Conservation (phyloP, 2,113 vertebrate species). For the Chroicocephalus ridibundus region DNA sequence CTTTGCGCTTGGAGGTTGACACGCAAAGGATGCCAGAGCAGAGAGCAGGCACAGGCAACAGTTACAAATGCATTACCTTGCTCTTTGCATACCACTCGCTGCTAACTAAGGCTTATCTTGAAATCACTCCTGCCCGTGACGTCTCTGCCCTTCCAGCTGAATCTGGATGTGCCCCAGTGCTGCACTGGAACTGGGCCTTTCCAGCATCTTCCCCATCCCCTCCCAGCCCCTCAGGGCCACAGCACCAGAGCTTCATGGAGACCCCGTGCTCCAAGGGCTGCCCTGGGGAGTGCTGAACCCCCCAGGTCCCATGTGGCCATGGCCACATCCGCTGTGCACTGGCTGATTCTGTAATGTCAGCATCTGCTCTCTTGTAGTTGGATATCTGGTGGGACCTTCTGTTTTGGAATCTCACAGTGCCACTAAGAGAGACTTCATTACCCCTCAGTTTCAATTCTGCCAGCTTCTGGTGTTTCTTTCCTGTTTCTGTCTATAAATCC, state of each 20-base stretch:
- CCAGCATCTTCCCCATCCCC: neutral
- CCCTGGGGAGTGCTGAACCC: neutral
- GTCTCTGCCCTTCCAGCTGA: neutral
- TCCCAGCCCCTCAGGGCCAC: neutral
- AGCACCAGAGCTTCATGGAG: neutral
- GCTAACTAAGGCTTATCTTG: neutral
- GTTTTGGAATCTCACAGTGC: neutral
- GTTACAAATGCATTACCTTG: neutral
- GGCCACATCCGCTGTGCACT: neutral
- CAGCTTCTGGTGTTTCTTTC: neutral
- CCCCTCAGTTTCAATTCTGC: neutral
- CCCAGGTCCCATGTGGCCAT: fast-evolving
- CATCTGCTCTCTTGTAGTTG: neutral
- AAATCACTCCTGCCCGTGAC: neutral
- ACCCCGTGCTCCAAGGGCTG: neutral
- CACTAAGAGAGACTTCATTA: neutral
- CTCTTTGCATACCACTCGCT: neutral
- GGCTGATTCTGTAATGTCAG: neutral
- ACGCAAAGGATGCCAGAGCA: neutral
- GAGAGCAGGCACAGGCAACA: neutral
- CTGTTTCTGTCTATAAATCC: neutral
- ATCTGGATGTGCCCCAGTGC: fast-evolving
- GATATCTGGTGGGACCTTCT: neutral
- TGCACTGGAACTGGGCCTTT: neutral
- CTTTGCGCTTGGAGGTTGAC: neutral